These are phyloP conservation scores for Diadophis punctatus DNA, from an alignment of 2,113 vertebrate species.

Conservation along the genomic window DNA sequence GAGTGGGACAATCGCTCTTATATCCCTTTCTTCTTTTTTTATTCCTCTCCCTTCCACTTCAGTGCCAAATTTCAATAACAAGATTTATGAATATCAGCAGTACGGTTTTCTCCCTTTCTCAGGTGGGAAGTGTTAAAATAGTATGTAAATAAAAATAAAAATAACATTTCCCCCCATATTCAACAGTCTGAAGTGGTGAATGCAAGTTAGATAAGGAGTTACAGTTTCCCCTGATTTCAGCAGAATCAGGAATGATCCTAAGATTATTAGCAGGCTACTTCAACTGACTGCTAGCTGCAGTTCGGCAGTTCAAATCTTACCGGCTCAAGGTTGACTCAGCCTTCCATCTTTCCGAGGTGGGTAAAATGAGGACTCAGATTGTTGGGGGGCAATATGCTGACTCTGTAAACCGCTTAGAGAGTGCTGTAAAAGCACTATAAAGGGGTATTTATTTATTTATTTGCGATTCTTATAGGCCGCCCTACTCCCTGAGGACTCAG, in stretches of 20 bases:
- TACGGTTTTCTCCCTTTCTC: not conserved
- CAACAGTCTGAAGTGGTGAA: not conserved
- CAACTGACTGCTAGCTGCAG: too few species aligned
- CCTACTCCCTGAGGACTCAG: too few species aligned
- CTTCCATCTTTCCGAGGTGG: too few species aligned
- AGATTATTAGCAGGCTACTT: too few species aligned
- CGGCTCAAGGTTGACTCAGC: too few species aligned
- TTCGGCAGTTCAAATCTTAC: too few species aligned
- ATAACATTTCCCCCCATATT: not conserved
- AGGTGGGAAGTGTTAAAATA: not conserved
- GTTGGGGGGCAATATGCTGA: too few species aligned
- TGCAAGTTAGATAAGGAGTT: not conserved
- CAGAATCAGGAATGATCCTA: not conserved
- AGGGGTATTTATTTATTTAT: too few species aligned
- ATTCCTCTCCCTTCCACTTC: not conserved
- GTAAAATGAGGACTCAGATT: too few species aligned
- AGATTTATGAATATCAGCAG: not conserved
- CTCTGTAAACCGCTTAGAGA: too few species aligned
- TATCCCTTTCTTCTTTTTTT: not conserved
- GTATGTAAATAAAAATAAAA: not conserved
- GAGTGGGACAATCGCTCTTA: not conserved
- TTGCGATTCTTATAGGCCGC: too few species aligned
- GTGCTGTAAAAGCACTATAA: too few species aligned
- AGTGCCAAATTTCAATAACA: not conserved
- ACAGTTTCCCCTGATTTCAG: not conserved